Base-by-base conservation (phyloP, 2,888 invertebrate species). In the Campopleginae sp. region DNA sequence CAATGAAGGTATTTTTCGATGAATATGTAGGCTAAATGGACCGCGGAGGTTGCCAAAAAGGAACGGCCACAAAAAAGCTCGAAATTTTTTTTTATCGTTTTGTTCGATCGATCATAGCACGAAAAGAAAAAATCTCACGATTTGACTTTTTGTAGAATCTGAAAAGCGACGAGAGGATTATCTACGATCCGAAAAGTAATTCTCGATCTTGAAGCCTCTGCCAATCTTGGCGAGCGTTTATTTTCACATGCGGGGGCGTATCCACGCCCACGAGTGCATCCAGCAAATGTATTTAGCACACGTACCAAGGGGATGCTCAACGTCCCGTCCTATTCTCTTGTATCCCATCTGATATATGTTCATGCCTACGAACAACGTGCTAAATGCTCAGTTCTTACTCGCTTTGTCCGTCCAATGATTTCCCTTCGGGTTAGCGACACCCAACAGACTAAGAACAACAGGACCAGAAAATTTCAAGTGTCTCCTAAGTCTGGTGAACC, bases 351-450 rank as follows among this genome's bases (percentile, higher is more conserved):
- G 4, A 10, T 42, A 42, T 51, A 66, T 23, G 7, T 23, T 19
- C 33, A 70, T n/a, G 48, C 14, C 23, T 61, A 70, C 38, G 58
- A 19, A 46, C 44, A 42, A 71, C 61, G 51, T 68, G 54, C 51
- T 68, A 61, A 46, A 79, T 63, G n/a, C 79, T 31, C 17, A 63
- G 48, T 44, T 42, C 33, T 38, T 75, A 61, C 48, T 44, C 38
- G 46, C 48, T 51, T 38, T 70, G 33, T 63, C 58, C 77, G 54
- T 87, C 87, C 71, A 81, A 79, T 91, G 89, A 92, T 92, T 92
- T 92, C 91, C 91, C 90, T 87, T 87, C 85, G 90, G 91, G 89
- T 89, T 88, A 87, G 85, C 88, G 6, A 58, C 58, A 58, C 58
- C 58, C 14, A 86, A 82, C 88, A 70, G 76, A 86, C 85, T 85